These are phyloP conservation scores for Lepidocyrtoides sp. DNA, from an alignment of 2,888 invertebrate genomes.

Conservation along the genomic window DNA sequence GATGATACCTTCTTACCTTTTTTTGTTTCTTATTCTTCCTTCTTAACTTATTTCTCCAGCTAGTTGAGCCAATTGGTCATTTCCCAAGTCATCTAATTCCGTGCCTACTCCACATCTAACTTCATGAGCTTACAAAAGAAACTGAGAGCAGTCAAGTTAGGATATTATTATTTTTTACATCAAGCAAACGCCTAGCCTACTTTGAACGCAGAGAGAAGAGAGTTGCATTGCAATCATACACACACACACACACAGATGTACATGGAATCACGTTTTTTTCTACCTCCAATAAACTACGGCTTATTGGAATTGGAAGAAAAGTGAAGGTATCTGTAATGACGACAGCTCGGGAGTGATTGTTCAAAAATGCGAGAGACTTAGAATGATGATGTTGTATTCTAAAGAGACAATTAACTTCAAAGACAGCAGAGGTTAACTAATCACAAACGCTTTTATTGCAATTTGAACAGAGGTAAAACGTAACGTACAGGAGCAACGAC, in stretches of 20 bases:
- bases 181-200: background rate
- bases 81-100: constrained; percentile 77
- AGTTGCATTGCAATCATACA: background rate
- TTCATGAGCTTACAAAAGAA: constrained; percentile 27
- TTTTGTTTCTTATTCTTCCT: constrained; percentile 56
- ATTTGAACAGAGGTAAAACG: too few species aligned
- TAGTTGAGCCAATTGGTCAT: constrained; percentile 78
- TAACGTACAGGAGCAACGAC: too few species aligned
- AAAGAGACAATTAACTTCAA: too few species aligned
- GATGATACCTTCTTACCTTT: constrained; percentile 68
- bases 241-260: constrained; percentile 57
- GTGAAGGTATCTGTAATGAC: too few species aligned
- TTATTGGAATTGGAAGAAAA: constrained; percentile 46
- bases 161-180: constrained; percentile 38
- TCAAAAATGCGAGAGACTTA: too few species aligned
- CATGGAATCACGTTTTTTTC: constrained; percentile 43
- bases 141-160: constrained; percentile 23
- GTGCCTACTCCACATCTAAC: background rate
- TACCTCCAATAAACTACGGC: constrained; percentile 41
- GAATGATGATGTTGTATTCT: too few species aligned
- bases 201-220: background rate
- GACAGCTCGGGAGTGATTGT: too few species aligned
- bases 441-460: too few species aligned
- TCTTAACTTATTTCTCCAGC: constrained; percentile 53
- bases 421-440: too few species aligned